Conservation (phyloP, 2,888 invertebrate species). For the Rambutsinella grinnellia region DNA sequence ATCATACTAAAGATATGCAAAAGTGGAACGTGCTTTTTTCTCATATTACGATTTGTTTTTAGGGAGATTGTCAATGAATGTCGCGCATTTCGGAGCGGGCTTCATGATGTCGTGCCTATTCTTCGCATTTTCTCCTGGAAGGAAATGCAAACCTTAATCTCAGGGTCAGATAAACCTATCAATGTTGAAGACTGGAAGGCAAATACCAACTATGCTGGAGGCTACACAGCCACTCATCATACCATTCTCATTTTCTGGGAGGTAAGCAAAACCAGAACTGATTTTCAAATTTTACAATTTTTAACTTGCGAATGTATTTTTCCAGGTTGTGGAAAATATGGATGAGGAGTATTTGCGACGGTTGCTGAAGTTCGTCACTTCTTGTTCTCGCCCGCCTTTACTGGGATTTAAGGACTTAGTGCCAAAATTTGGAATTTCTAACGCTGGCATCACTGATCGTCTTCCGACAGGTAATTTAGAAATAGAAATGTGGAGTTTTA, state of each 20-base stretch:
- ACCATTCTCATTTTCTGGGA: constrained; percentile 92
- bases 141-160: constrained; percentile 96
- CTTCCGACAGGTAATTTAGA: constrained; percentile 79
- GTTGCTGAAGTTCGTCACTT: constrained; percentile 96
- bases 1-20: constrained; percentile 5
- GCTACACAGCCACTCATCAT: constrained; percentile 85
- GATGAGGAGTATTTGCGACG: constrained; percentile 87
- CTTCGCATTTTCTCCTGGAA: constrained; percentile 93
- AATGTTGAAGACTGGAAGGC: constrained; percentile 89
- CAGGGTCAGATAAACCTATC: constrained; percentile 94
- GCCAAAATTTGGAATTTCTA: constrained; percentile 94
- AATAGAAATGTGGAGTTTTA: constrained; percentile 1
- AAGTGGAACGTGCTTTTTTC: not conserved
- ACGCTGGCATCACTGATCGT: constrained; percentile 89
- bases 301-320: no score
- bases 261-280: no score
- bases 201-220: constrained; percentile 92
- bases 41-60: not conserved
- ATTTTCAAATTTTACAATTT: no score
- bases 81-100: constrained; percentile 65
- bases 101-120: constrained; percentile 90
- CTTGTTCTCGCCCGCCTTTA: constrained; percentile 96
- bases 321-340: constrained; percentile 80
- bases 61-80: constrained; percentile 65
- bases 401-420: constrained; percentile 90